Conservation (phyloP, 53 echinoderm and acorn worm genomes). For the Crossaster papposus region DNA sequence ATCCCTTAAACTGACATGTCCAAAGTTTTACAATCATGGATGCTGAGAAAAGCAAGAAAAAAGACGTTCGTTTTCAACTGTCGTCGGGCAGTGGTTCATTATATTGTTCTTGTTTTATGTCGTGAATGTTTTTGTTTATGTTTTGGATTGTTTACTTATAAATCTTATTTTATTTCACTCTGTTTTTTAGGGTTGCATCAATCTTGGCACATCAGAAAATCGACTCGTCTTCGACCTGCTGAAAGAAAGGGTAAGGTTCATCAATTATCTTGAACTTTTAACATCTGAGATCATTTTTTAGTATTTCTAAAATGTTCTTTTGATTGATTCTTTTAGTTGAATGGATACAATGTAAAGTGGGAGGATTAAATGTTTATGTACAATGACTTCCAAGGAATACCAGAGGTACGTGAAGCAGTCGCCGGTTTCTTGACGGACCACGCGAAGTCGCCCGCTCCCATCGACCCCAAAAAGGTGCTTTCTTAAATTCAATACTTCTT, state of each 20-base stretch:
- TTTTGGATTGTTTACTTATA: too few relatives aligned
- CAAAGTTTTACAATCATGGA: too few relatives aligned
- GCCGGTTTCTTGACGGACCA: conserved; percentile 56
- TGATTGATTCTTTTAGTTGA: conserved; percentile 4
- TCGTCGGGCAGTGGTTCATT: too few relatives aligned
- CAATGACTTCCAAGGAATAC: conserved; percentile 16
- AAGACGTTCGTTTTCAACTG: too few relatives aligned
- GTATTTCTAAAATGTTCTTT: not conserved
- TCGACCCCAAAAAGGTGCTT: conserved; percentile 62
- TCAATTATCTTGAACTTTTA: too few relatives aligned
- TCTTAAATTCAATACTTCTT: too few relatives aligned
- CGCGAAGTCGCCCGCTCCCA: conserved; percentile 34
- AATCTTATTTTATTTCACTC: not conserved
- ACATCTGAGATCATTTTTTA: too few relatives aligned
- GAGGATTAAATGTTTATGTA: conserved; percentile 43
- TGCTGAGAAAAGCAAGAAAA: too few relatives aligned
- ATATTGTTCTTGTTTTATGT: too few relatives aligned
- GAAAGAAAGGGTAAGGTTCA: conserved; percentile 38
- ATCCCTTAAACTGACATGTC: too few relatives aligned
- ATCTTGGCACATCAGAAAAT: conserved; percentile 48
- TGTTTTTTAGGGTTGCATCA: conserved; percentile 45
- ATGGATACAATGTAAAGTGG: conserved; percentile 13
- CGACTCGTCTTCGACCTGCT: conserved; percentile 34
- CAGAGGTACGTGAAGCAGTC: conserved; percentile 36
- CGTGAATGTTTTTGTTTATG: too few relatives aligned